Evolutionary conservation across 35 echinoderm and acorn worm genomes (phyloP).

Genomic region (Eucidaris tribuloides): DNA sequence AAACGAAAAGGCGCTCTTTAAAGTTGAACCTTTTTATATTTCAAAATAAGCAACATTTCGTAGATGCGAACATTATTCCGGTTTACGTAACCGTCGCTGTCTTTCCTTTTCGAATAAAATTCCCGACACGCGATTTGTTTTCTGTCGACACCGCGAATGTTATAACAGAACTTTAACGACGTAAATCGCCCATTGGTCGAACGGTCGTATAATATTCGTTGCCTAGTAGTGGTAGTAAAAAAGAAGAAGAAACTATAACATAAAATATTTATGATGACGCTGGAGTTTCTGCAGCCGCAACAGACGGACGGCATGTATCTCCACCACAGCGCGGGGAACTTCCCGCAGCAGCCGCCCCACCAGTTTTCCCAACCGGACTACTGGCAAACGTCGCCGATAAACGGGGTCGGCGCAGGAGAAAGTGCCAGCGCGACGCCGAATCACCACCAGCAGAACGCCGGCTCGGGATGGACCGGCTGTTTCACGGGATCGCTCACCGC

Average conservation of each 20-base stretch:
- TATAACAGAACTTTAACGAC: too few relatives aligned
- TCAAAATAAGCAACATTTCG: too few relatives aligned
- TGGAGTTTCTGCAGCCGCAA: conserved; percentile 22
- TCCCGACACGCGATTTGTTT: too few relatives aligned
- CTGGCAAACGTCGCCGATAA: background rate
- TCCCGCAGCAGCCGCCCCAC: background rate
- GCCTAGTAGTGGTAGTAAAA: background rate
- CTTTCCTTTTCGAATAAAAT: too few relatives aligned
- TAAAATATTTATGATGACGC: conserved; percentile 29
- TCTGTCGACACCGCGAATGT: too few relatives aligned
- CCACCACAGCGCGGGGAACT: background rate
- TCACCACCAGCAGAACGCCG: background rate
- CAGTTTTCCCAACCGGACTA: background rate
- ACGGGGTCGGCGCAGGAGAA: background rate
- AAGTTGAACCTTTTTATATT: too few relatives aligned
- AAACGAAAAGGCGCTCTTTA: too few relatives aligned
- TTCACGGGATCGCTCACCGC: background rate
- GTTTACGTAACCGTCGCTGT: too few relatives aligned
- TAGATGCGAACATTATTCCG: too few relatives aligned
- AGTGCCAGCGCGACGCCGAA: background rate
- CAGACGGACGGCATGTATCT: conserved; percentile 12
- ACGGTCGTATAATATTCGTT: conserved; percentile 24
- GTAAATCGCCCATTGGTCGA: conserved; percentile 13
- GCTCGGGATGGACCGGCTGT: background rate
- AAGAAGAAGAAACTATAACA: conserved; percentile 26